Evolutionary conservation across 2,797 vertebrate genomes (phyloP), one percentile per base, ranked within the genome.

Genomic region (Sebastes hopkinsi): DNA sequence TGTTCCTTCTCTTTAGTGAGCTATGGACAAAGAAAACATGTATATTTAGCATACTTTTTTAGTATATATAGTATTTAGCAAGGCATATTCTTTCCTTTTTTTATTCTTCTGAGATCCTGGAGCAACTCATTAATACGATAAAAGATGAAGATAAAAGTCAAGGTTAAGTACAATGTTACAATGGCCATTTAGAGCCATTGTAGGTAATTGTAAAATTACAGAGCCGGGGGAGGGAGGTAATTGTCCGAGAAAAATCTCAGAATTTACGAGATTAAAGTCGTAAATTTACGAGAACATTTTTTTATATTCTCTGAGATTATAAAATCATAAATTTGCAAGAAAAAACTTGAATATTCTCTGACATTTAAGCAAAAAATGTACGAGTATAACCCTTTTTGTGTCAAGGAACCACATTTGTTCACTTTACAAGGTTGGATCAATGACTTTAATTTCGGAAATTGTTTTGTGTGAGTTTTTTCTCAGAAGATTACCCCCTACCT

Each of bases 1-100:
- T 95, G 95, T 25, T 94, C 93, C 80, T 96, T 99, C 86, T 94
- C 87, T 77, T 97, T 96, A 8, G 96, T 96, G 81, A 95, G 95
- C 96, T 96, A 72, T 0, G 70, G 65, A 86, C 42, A 85, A 60
- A 75, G 4, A 52, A 65, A 61, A 42, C 2, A 30, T 9, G 23
- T 0, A 65, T 2, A 56, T 74, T 83, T 29, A 79, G 25, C 9
- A 67, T 6, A 36, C 6, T 3, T 22, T 22, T 25, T 1, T 1
- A 27, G 8, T 61, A 29, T 20, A 20, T 11, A 8, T 9, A 5
- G 0, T 42, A 11, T 59, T 50, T 3, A 38, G 2, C 16, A 27
- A 0, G 10, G 16, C 32, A n/a, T 58, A 46, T 46, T 60, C 0
- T 38, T 18, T 59, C 4, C 2, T 70, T 55, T 18, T 52, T 13